Percentiles rank a stretch among this genome's conserved stretches.
Conservation (phyloP, 2,113 vertebrate species). For the Aviceda subcristata region DNA sequence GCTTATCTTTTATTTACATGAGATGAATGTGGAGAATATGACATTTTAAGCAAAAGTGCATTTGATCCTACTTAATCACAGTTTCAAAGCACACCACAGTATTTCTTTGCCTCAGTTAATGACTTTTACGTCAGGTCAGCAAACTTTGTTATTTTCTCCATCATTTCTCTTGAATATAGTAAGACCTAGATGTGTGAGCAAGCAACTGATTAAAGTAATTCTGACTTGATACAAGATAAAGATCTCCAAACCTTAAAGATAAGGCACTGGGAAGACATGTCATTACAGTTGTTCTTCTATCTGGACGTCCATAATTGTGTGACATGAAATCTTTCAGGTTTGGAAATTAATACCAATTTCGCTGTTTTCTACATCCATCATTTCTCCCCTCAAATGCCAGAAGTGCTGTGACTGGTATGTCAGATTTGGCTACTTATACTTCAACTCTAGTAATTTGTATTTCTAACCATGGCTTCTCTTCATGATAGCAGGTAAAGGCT, state of each 20-base stretch:
- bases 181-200: not conserved
- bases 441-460: not conserved
- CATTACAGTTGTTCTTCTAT: not conserved
- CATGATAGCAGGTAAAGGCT: not conserved
- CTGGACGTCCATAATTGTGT: accelerated
- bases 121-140: not conserved
- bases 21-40: not conserved
- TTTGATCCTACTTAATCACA: not conserved
- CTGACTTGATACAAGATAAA: not conserved
- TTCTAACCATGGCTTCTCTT: not conserved
- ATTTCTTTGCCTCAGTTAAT: not conserved
- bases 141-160: not conserved
- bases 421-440: not conserved
- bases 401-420: not conserved
- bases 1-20: not conserved
- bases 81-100: not conserved
- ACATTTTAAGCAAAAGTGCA: not conserved
- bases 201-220: not conserved
- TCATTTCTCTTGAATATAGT: not conserved
- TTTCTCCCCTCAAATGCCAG: not conserved
- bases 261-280: not conserved
- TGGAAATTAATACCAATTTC: not conserved
- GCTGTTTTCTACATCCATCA: not conserved
- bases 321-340: not conserved
- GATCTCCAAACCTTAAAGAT: not conserved